Conservation (phyloP, 2,113 vertebrate genomes). For the Dolichallabes microphthalmus region DNA sequence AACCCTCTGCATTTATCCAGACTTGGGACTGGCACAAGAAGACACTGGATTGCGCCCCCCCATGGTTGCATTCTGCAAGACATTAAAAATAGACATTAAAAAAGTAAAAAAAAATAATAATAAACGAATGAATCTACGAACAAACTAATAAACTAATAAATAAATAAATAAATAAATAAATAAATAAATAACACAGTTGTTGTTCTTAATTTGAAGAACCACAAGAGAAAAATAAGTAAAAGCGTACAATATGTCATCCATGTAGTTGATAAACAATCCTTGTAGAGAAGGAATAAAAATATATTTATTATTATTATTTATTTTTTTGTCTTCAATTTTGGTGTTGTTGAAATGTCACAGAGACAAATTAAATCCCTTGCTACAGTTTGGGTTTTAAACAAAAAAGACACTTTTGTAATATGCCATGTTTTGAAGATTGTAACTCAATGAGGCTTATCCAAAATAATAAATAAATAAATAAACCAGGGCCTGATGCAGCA, state of each 20-base stretch:
- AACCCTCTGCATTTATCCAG: too few species aligned
- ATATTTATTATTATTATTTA: neutral
- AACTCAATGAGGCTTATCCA: constrained; percentile 63
- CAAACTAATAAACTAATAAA: too few species aligned
- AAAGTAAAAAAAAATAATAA: neutral
- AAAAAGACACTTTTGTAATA: neutral
- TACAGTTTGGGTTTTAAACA: constrained; percentile 3
- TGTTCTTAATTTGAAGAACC: too few species aligned
- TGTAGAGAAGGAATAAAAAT: neutral
- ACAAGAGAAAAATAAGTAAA: neutral
- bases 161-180: neutral
- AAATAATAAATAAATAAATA: constrained; percentile 52
- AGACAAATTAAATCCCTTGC: neutral
- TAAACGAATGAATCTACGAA: too few species aligned
- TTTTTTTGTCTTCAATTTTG: neutral
- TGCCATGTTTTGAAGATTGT: constrained; percentile 54
- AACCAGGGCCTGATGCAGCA: constrained; percentile 59
- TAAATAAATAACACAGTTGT: neutral
- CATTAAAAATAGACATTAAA: too few species aligned
- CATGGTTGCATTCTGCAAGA: too few species aligned
- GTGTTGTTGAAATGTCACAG: neutral
- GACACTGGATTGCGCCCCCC: too few species aligned
- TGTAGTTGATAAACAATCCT: neutral
- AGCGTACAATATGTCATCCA: neutral
- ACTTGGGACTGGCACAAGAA: too few species aligned